Evolutionary conservation across 2,888 invertebrate genomes (phyloP).

Genomic region (Rotaria magnacalcarata): DNA sequence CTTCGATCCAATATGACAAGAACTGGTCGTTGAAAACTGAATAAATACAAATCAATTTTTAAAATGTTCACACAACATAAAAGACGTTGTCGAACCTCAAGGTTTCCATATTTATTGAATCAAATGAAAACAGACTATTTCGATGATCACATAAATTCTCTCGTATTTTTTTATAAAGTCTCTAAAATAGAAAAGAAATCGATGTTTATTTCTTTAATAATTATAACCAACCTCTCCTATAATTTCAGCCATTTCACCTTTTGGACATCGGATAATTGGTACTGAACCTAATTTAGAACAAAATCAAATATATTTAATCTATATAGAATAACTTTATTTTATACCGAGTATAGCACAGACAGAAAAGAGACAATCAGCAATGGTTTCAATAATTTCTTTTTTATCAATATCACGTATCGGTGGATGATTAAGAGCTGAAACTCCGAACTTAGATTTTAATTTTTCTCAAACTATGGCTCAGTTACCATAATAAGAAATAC

Average conservation of each 20-base stretch:
- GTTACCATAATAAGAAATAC: constrained; percentile 83
- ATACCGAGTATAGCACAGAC: constrained; percentile 90
- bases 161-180: constrained; percentile 88
- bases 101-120: constrained; percentile 62
- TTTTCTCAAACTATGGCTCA: constrained; percentile 46
- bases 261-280: constrained; percentile 83
- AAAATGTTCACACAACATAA: too few relatives aligned
- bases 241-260: constrained; percentile 96
- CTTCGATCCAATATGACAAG: constrained; percentile 85
- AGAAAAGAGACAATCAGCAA: constrained; percentile 92
- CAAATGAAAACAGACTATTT: constrained; percentile 86
- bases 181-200: constrained; percentile 56
- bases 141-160: constrained; percentile 93
- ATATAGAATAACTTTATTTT: constrained; percentile 52
- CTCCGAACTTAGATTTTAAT: not conserved
- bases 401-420: constrained; percentile 91
- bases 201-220: not conserved
- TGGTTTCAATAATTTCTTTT: constrained; percentile 82
- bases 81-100: not conserved
- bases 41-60: not conserved
- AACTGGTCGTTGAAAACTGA: constrained; percentile 72
- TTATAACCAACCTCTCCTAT: constrained; percentile 69
- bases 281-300: constrained; percentile 66
- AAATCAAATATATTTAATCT: constrained; percentile 29
- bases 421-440: constrained; percentile 78